Percentiles rank a stretch among this genome's conserved stretches.
Evolutionary conservation across 2,113 vertebrate genomes (phyloP).

Genomic region (Hoplias malabaricus): DNA sequence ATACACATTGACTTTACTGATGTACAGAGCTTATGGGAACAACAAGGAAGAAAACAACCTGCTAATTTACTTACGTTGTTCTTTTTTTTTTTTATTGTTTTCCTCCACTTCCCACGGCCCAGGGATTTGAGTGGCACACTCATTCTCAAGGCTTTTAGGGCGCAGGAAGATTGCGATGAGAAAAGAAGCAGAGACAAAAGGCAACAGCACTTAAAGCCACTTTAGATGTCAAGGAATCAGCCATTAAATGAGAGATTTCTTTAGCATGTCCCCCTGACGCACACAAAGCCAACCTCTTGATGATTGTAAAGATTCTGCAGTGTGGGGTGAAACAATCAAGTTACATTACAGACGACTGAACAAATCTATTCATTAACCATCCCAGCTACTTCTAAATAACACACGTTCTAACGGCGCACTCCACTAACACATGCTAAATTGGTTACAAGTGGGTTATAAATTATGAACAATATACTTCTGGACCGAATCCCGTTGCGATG

Average conservation of each 20-base stretch:
- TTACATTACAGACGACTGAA: slow-evolving; percentile 1
- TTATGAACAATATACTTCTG: not conserved
- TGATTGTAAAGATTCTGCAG: not conserved
- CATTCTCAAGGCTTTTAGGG: slow-evolving; percentile 14
- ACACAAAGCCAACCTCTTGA: not conserved
- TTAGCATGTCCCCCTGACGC: not conserved
- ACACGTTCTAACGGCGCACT: not conserved
- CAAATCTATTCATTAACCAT: slow-evolving; percentile 11
- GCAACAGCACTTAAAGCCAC: slow-evolving; percentile 1
- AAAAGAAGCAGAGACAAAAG: slow-evolving; percentile 9
- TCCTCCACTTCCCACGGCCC: no score
- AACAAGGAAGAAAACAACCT: not conserved
- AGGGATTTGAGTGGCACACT: not conserved
- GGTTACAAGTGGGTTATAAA: slow-evolving; percentile 4
- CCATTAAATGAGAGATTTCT: slow-evolving; percentile 2
- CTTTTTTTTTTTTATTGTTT: no score
- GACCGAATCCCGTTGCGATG: not conserved
- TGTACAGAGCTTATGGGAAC: not conserved
- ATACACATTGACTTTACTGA: not conserved
- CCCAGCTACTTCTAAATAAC: not conserved
- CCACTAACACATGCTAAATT: not conserved
- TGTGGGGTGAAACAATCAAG: not conserved
- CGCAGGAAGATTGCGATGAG: not conserved
- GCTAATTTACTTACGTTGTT: not conserved
- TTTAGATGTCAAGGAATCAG: slow-evolving; percentile 15